phyloP scores from a whole-genome alignment of 2,888 invertebrate genomes.

The Tenthredo notha region DNA sequence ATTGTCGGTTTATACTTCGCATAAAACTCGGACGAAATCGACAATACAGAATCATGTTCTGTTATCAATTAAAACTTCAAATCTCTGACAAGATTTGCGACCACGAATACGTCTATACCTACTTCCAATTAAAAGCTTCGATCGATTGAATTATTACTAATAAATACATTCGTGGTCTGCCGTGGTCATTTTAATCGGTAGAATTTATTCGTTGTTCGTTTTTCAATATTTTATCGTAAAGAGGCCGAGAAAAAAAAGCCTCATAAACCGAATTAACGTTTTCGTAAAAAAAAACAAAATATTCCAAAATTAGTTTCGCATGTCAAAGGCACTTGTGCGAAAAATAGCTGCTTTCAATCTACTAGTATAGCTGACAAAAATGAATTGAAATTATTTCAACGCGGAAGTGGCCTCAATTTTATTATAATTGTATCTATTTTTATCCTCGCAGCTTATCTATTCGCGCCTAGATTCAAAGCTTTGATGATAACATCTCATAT shows the following conservation, averaged over 20 bases:
- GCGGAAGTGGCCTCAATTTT: neutral
- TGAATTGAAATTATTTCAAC: too few species aligned
- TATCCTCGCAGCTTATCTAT: neutral
- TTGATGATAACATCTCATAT: constrained; percentile 28
- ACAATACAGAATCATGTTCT: neutral
- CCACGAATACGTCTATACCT: neutral
- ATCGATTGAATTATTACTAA: neutral
- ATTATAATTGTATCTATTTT: neutral
- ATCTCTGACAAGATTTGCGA: constrained; percentile 22
- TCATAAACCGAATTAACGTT: neutral
- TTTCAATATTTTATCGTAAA: neutral
- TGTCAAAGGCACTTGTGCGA: too few species aligned
- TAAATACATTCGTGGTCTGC: neutral
- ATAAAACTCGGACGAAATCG: neutral
- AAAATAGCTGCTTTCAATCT: too few species aligned
- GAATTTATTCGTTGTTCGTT: neutral
- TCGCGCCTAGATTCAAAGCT: neutral
- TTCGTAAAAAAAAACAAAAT: too few species aligned
- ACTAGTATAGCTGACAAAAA: too few species aligned
- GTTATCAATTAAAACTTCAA: constrained; percentile 17
- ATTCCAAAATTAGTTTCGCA: too few species aligned
- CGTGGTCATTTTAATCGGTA: neutral
- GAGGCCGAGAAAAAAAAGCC: neutral
- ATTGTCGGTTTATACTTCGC: constrained; percentile 12
- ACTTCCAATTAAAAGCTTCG: neutral